Base-by-base conservation (phyloP, 2,888 invertebrate genomes). In the Palloptera scutellata region DNA sequence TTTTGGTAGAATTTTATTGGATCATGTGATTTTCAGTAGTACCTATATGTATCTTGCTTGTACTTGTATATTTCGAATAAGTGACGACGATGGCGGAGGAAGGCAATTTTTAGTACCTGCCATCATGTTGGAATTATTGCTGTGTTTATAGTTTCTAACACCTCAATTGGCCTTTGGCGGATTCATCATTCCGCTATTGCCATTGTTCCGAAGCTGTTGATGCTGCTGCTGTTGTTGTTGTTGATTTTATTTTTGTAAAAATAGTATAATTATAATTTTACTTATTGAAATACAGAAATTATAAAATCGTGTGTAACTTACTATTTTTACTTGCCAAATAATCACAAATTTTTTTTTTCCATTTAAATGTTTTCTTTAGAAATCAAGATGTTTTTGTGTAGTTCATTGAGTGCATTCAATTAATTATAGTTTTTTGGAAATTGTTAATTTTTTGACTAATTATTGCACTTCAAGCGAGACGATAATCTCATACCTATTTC, bases 221-320 rank as follows among this genome's bases (percentile, higher is more conserved):
- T 57, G 20, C n/a, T 15, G n/a, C 12, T 19, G 15, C 13, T 19
- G 15, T 20, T 40, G 13, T 57, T 10, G 30, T 63, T 11, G 52
- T 65, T 69, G 51, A 65, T 64, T 65, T 12, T n/a, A 52, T 64
- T 63, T 64, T 64, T 62, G 64, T 59, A 66, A 55, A 54, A 30
- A 15, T 57, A 57, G 30, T 4, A 30, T 6, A 57, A 57, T 30
- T 6, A 13, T 6, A 48, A n/a, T 48, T 48, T 15, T 13, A 8
- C 19, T 57, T 57, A 20, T 20, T 20, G 20, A 13, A 57, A 20
- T 57, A n/a, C 6, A 11, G 62, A 68, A 74, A 66, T 59, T 61
- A 58, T 65, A 15, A 64, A 69, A 40, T 57, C 40, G 66, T 77
- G 74, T 77, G 78, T 77, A 76, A 78, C 65, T 67, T 15, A 64